These are phyloP conservation scores for Epinephelus coioides DNA, from an alignment of 2,797 vertebrate genomes.

Conservation along the genomic window DNA sequence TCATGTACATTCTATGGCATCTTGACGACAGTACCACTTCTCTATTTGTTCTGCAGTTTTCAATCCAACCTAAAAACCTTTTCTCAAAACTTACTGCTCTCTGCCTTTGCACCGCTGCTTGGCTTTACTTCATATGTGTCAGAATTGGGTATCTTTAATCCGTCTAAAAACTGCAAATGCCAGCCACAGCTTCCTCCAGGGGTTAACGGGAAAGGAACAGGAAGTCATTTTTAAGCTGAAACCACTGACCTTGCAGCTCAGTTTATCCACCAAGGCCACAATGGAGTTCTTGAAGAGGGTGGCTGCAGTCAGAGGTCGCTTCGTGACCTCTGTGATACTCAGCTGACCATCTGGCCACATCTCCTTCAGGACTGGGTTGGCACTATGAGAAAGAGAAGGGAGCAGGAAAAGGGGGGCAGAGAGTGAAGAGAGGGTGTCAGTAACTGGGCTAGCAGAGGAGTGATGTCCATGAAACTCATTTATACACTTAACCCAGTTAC, in stretches of 20 bases:
- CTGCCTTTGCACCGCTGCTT: neutral
- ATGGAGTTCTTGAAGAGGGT: slow-evolving; percentile 97
- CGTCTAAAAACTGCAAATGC: neutral
- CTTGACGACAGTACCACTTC: too few relatives aligned
- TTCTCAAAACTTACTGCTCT: neutral
- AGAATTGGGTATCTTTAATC: neutral
- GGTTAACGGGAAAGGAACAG: neutral
- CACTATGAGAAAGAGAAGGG: slow-evolving; percentile 70
- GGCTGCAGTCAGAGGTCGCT: slow-evolving; percentile 92
- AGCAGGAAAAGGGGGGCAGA: neutral
- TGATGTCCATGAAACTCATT: slow-evolving; percentile 30
- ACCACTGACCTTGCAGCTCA: slow-evolving; percentile 91
- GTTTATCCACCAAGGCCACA: slow-evolving; percentile 92
- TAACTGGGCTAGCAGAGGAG: slow-evolving; percentile 28
- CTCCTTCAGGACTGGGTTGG: slow-evolving; percentile 87
- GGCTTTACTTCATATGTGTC: neutral
- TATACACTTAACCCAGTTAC: slow-evolving; percentile 47
- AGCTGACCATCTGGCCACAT: slow-evolving; percentile 97
- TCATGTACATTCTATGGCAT: too few relatives aligned
- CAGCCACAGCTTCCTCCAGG: neutral
- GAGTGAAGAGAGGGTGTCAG: neutral
- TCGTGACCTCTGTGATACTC: slow-evolving; percentile 95
- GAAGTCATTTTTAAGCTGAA: slow-evolving; percentile 4
- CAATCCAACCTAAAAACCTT: too few relatives aligned
- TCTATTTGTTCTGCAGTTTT: too few relatives aligned